Base-by-base conservation (phyloP, 92 coral and sea anemone genomes). In the Pocillopora grandis region DNA sequence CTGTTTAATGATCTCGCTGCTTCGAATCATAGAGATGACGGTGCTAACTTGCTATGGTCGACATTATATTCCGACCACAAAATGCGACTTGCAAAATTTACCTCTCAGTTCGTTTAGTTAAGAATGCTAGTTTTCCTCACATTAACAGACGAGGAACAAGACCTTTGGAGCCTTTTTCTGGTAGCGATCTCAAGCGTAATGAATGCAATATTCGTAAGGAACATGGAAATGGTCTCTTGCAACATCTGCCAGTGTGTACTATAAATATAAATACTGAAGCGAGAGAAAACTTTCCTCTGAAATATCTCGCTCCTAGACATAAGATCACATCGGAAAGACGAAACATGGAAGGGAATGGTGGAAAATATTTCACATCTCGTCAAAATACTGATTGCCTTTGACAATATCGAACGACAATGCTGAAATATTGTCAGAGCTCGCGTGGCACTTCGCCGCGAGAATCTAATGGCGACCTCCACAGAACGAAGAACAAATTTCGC, bases 401-500 rank as follows among this genome's bases (percentile, higher is more conserved):
- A 71, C 33, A 81, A 35, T 70, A 71, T 75, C 14, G 68, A 1
- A 59, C 77, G 70, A 36, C 70, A 49, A 74, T 73, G 71, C 65
- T 65, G 80, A 74, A 73, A 31, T 8, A 73, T 71, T 83, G 86
- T 67, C 80, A 63, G 76, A 74, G 71, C 62, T 83, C 80, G 86
- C 86, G 86, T 83, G 86, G 86, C 86, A 74, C 75, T 63, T 55
- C 10, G 57, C 57, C 12, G 86, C 68, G 80, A 74, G 66, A 73
- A 68, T 37, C 86, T 75, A 83, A 83, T 83, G 86, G 86, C 86
- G 86, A 75, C 86, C 86, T 58, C 80, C 86, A 83, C 74, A 79
- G 72, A 81, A 83, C 66, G 80, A 83, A 63, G 19, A 75, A 52
- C 74, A 60, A 81, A 80, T 71, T 81, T 83, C 80, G 86, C 73